Conservation (phyloP, 1,140 invertebrate species). For the Augochlora pura region DNA sequence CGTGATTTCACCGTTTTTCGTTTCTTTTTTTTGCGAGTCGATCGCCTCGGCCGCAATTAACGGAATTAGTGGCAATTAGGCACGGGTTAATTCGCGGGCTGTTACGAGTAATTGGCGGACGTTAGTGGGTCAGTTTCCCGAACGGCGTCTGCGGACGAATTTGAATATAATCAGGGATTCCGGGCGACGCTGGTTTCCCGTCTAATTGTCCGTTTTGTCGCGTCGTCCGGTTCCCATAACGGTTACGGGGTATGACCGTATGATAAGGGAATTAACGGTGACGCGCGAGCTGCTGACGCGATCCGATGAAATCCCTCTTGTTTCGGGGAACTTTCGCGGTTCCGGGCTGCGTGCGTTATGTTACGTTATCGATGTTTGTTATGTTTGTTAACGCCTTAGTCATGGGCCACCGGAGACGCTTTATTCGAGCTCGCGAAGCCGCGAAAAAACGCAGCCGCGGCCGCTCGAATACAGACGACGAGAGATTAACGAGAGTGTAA, state of each 20-base stretch:
- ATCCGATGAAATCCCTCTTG: not conserved
- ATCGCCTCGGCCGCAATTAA: conserved; percentile 72
- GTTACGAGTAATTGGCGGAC: conserved; percentile 72
- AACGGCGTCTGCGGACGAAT: conserved; percentile 41
- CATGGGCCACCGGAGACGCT: not conserved
- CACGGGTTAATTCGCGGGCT: conserved; percentile 72
- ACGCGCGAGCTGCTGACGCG: not conserved
- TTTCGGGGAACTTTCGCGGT: no score
- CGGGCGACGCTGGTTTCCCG: conserved; percentile 17
- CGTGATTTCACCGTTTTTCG: no score
- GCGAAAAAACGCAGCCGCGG: not conserved
- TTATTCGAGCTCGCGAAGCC: not conserved
- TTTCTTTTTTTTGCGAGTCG: conserved; percentile 61
- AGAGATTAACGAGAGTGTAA: conserved; percentile 26
- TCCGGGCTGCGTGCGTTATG: not conserved
- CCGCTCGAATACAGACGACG: not conserved
- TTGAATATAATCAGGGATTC: conserved; percentile 55
- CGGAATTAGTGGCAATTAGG: conserved; percentile 73
- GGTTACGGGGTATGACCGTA: not conserved
- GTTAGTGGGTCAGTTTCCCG: conserved; percentile 63
- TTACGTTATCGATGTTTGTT: conserved; percentile 33
- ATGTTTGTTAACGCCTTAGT: not conserved
- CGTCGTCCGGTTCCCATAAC: not conserved
- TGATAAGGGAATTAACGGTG: not conserved
- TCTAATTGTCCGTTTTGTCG: conserved; percentile 39